phyloP scores from a whole-genome alignment of 2,888 invertebrate species.

The Lithosia quadra region DNA sequence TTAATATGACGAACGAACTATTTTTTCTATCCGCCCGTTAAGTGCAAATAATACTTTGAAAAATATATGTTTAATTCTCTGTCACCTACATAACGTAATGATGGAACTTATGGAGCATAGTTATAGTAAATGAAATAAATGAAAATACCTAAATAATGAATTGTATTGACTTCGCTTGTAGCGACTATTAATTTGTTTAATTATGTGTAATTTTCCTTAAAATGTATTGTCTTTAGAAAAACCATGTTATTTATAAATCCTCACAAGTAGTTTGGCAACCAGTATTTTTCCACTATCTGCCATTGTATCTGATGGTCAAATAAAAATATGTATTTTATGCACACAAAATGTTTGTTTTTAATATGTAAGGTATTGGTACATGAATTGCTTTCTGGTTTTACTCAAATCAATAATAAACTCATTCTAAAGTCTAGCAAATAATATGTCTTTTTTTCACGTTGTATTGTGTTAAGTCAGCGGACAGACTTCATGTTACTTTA shows the following conservation, averaged over 20 bases:
- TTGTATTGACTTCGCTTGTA: background rate
- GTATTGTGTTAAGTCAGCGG: background rate
- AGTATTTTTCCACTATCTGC: conserved; percentile 2
- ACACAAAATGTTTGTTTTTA: conserved; percentile 3
- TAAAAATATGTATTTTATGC: background rate
- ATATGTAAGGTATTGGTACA: background rate
- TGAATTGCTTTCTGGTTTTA: background rate
- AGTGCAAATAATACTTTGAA: background rate
- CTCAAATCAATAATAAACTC: background rate
- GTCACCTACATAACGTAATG: background rate
- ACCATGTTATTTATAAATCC: conserved; percentile 7
- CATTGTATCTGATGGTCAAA: conserved; percentile 3
- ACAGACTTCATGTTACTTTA: background rate
- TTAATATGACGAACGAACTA: background rate
- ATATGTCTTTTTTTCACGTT: background rate
- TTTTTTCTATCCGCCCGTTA: background rate
- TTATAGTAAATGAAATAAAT: background rate
- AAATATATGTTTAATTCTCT: background rate
- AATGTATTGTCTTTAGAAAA: background rate
- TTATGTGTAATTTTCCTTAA: background rate
- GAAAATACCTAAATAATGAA: background rate
- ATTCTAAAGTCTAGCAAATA: background rate
- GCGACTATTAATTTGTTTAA: conserved; percentile 1
- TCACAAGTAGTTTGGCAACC: background rate
- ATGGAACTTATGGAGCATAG: background rate